These are phyloP conservation scores for Drosophila kurseongensis DNA, from an alignment of 1,140 invertebrate genomes.

Conservation along the genomic window DNA sequence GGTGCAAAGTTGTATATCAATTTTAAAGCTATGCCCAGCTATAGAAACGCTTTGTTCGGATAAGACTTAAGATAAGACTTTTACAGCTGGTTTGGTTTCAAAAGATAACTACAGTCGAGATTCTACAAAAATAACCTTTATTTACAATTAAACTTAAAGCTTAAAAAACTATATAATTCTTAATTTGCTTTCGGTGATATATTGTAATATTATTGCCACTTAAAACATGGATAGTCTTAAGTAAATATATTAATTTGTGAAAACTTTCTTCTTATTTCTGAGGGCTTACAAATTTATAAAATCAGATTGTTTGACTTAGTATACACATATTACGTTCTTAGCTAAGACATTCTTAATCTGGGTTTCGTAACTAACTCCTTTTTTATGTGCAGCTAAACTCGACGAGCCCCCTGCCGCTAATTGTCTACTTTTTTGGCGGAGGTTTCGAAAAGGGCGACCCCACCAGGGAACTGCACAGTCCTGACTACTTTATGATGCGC, in stretches of 20 bases:
- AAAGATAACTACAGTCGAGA: not conserved
- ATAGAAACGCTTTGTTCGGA: not conserved
- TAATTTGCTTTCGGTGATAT: no score
- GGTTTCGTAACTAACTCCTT: not conserved
- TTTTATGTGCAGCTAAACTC: constrained; percentile 42
- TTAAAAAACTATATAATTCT: no score
- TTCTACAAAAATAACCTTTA: no score
- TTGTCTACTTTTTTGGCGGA: constrained; percentile 88
- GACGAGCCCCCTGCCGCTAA: constrained; percentile 53
- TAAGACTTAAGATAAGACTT: constrained; percentile 4
- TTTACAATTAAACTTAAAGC: no score
- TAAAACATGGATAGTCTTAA: no score
- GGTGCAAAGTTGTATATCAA: constrained; percentile 4
- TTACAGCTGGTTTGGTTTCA: not conserved
- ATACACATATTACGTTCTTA: no score
- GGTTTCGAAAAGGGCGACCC: constrained; percentile 86
- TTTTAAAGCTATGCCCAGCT: not conserved
- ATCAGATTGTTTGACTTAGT: no score
- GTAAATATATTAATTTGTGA: no score
- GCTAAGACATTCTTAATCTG: not conserved
- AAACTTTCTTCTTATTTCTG: no score
- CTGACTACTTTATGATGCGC: constrained; percentile 86
- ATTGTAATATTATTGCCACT: no score
- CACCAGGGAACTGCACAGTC: constrained; percentile 75
- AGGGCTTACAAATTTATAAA: no score